Conservation (phyloP, 2,888 invertebrate species). For the Heliconius sara region DNA sequence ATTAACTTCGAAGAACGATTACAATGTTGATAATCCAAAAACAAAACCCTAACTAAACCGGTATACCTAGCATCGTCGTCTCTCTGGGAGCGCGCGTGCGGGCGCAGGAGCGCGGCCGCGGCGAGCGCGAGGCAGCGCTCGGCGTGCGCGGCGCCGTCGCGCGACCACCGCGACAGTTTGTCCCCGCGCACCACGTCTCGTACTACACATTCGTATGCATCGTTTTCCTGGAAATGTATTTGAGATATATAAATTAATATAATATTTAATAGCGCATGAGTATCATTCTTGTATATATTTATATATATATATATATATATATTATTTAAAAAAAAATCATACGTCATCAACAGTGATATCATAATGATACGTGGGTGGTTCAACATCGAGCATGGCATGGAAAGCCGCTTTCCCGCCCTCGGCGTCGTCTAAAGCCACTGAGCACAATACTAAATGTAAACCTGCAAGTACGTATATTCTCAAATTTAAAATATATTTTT, state of each 20-base stretch:
- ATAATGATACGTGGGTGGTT: slow-evolving; percentile 80
- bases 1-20: background rate
- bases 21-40: background rate
- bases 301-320: background rate
- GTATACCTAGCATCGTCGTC: slow-evolving; percentile 65
- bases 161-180: slow-evolving; percentile 75
- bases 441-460: slow-evolving; percentile 94
- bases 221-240: slow-evolving; percentile 64
- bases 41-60: background rate
- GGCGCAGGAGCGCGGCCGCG: slow-evolving; percentile 72
- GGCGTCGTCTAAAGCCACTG: slow-evolving; percentile 94
- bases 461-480: slow-evolving; percentile 80
- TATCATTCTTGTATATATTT: too few relatives aligned
- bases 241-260: background rate
- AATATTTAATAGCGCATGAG: too few relatives aligned
- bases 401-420: slow-evolving; percentile 98
- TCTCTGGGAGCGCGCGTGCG: slow-evolving; percentile 59
- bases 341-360: slow-evolving; percentile 77
- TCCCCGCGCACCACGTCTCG: slow-evolving; percentile 79
- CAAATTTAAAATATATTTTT: background rate
- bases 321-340: slow-evolving; percentile 45
- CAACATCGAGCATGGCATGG: slow-evolving; percentile 93
- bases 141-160: slow-evolving; percentile 71
- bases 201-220: slow-evolving; percentile 74
- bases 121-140: slow-evolving; percentile 78